Conservation (phyloP, 2,797 vertebrate species). For the Falco novaeseelandiae region DNA sequence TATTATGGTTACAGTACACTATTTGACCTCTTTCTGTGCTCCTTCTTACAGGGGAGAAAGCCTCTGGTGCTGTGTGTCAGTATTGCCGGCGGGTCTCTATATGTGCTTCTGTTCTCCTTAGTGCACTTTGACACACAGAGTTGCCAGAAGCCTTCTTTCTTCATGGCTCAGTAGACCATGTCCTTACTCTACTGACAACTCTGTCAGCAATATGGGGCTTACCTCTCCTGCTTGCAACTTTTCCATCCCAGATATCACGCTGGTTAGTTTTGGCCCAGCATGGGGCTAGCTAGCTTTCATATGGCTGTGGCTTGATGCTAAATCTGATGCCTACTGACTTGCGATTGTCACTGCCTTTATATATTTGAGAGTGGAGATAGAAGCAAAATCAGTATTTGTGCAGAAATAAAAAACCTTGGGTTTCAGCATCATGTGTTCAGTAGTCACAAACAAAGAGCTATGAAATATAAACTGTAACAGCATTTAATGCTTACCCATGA, state of each 20-base stretch:
- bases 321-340: neutral
- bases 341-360: neutral
- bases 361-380: neutral
- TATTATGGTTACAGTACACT: neutral
- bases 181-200: neutral
- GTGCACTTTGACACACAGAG: fast-evolving
- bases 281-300: neutral
- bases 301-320: neutral
- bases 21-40: neutral
- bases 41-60: neutral
- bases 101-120: neutral
- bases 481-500: neutral
- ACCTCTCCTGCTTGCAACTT: neutral
- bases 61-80: neutral
- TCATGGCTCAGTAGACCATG: neutral
- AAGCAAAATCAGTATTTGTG: neutral
- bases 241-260: fast-evolving
- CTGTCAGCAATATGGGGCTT: neutral
- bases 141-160: neutral
- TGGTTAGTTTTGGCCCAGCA: neutral
- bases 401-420: neutral
- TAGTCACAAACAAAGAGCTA: neutral
- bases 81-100: neutral
- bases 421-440: neutral
- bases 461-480: neutral